phyloP scores from a whole-genome alignment of 2,113 vertebrate genomes.

The Oncorhynchus nerka region DNA sequence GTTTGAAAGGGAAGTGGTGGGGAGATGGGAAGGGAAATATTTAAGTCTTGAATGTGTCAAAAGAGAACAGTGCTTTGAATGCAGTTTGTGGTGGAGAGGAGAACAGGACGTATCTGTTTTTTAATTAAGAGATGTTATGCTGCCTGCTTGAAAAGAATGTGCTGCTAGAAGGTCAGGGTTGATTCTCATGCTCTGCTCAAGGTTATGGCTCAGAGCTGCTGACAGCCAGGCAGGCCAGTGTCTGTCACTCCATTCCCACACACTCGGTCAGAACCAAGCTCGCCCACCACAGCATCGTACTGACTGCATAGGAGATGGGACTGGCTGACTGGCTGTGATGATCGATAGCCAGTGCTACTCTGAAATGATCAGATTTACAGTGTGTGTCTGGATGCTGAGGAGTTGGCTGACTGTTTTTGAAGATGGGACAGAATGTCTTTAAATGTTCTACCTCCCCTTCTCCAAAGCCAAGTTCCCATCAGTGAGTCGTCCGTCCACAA shows the following conservation, averaged over 20 bases:
- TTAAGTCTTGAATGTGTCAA: neutral
- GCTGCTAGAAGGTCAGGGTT: conserved; percentile 11
- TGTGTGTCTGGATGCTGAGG: conserved; percentile 38
- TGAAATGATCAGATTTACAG: conserved; percentile 7
- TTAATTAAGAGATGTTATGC: conserved; percentile 19
- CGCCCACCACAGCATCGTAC: neutral
- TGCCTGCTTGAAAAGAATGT: conserved; percentile 15
- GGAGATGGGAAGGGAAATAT: neutral
- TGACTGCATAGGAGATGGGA: neutral
- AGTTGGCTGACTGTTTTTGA: conserved; percentile 44
- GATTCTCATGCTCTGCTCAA: conserved; percentile 21
- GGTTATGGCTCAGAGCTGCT: conserved; percentile 1
- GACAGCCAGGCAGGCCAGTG: neutral
- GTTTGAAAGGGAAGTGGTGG: neutral
- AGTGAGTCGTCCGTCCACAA: conserved; percentile 56
- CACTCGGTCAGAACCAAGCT: neutral
- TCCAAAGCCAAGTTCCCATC: conserved; percentile 66
- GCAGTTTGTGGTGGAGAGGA: neutral
- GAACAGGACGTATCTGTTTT: conserved; percentile 12
- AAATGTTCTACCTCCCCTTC: conserved; percentile 28
- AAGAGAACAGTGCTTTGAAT: neutral
- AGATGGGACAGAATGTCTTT: conserved; percentile 42
- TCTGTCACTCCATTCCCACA: conserved; percentile 12
- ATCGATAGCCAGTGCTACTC: neutral
- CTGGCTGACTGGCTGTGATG: conserved; percentile 9